Conservation (phyloP, 92 coral and sea anemone species). For the Bergia sp. region DNA sequence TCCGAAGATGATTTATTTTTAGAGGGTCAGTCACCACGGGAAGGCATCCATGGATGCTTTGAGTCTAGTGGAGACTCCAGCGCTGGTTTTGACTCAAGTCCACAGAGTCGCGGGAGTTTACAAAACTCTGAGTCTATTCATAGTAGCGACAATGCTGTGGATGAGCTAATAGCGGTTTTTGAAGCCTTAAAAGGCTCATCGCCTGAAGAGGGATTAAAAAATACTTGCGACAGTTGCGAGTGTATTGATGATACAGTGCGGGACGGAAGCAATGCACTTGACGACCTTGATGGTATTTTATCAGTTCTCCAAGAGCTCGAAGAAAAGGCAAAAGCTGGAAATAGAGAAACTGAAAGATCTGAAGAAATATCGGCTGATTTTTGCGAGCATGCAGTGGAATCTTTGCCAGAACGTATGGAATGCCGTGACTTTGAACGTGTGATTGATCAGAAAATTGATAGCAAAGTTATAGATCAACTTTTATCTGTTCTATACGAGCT, state of each 20-base stretch:
- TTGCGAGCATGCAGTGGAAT: not conserved
- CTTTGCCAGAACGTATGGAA: not conserved
- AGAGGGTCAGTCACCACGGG: constrained; percentile 19
- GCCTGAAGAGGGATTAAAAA: not conserved
- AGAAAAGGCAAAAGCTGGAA: constrained; percentile 16
- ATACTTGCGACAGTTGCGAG: not conserved
- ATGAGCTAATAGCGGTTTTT: constrained; percentile 32
- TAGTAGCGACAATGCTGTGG: constrained; percentile 28
- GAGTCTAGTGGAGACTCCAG: not conserved
- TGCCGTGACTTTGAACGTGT: constrained; percentile 20
- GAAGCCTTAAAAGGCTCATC: constrained; percentile 28
- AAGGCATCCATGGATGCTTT: not conserved
- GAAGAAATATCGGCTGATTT: not conserved
- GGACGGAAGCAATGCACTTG: constrained; percentile 2
- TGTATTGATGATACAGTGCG: constrained; percentile 2
- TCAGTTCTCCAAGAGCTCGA: constrained; percentile 15
- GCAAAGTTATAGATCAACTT: not conserved
- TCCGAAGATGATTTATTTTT: not conserved
- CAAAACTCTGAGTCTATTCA: constrained; percentile 9
- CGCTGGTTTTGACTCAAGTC: not conserved
- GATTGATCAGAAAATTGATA: not conserved
- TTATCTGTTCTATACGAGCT: constrained; percentile 17
- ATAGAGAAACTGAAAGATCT: not conserved
- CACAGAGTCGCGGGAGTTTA: not conserved
- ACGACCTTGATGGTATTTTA: constrained; percentile 29